Conservation (phyloP, 2,113 vertebrate species). For the Setophaga coronata region DNA sequence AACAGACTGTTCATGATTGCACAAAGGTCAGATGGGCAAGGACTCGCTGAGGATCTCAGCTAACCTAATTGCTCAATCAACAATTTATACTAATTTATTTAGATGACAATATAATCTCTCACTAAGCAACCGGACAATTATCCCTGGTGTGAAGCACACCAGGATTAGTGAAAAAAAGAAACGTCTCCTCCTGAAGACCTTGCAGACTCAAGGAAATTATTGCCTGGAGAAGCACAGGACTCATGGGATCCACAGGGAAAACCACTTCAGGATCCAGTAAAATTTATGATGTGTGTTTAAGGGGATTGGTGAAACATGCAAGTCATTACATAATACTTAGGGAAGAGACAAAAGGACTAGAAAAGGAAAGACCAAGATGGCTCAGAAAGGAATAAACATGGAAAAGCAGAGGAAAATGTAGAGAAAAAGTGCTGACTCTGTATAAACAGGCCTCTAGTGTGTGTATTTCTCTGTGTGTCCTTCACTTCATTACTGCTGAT, state of each 20-base stretch:
- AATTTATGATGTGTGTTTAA: fast-evolving
- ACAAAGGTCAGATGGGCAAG: background rate
- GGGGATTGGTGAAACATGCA: background rate
- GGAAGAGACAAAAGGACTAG: fast-evolving
- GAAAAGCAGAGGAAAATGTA: background rate
- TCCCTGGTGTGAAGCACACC: background rate
- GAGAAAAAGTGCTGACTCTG: background rate
- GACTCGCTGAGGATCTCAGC: background rate
- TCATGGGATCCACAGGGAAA: background rate
- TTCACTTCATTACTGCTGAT: background rate
- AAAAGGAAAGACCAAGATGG: background rate
- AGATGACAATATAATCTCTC: background rate
- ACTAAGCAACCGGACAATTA: background rate
- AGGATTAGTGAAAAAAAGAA: background rate
- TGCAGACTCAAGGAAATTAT: background rate
- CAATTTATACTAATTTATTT: background rate
- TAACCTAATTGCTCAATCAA: background rate
- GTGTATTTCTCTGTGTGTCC: background rate
- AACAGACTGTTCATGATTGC: background rate
- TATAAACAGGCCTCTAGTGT: background rate
- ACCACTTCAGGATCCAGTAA: background rate
- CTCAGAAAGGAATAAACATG: background rate
- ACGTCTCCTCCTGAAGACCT: background rate
- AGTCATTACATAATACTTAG: background rate
- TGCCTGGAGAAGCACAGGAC: background rate